These are phyloP conservation scores for Himalopsyche japonica DNA, from an alignment of 2,888 invertebrate species.

Conservation along the genomic window DNA sequence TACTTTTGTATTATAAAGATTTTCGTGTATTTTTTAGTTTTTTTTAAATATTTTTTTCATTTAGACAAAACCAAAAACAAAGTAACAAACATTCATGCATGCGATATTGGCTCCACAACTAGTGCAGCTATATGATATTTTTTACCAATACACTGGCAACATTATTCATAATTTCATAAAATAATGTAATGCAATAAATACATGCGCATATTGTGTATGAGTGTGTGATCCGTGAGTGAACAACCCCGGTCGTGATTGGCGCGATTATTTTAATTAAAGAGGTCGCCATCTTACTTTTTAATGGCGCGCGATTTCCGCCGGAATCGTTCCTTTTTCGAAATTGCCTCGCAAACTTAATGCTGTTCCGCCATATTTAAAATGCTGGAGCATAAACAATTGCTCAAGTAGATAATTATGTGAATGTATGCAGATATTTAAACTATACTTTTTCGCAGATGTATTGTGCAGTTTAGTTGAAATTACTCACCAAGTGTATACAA, in stretches of 20 bases:
- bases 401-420: background rate
- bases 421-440: background rate
- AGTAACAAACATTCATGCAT: no score
- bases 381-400: background rate
- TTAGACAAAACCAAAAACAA: no score
- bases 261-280: constrained; percentile 41
- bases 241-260: constrained; percentile 43
- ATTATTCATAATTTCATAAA: no score
- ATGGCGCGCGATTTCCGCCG: constrained; percentile 38
- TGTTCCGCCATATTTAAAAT: background rate
- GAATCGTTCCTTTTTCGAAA: constrained; percentile 20
- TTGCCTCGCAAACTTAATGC: background rate
- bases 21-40: no score
- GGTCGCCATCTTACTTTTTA: constrained; percentile 42
- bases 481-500: no score
- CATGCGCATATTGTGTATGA: constrained; percentile 22
- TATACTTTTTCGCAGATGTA: background rate
- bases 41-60: no score
- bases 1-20: no score
- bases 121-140: no score
- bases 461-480: no score
- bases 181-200: background rate
- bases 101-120: no score
- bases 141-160: no score
- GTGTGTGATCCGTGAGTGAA: constrained; percentile 42